These are phyloP conservation scores for Etheostoma perlongum DNA, from an alignment of 2,797 vertebrate species.

Conservation along the genomic window DNA sequence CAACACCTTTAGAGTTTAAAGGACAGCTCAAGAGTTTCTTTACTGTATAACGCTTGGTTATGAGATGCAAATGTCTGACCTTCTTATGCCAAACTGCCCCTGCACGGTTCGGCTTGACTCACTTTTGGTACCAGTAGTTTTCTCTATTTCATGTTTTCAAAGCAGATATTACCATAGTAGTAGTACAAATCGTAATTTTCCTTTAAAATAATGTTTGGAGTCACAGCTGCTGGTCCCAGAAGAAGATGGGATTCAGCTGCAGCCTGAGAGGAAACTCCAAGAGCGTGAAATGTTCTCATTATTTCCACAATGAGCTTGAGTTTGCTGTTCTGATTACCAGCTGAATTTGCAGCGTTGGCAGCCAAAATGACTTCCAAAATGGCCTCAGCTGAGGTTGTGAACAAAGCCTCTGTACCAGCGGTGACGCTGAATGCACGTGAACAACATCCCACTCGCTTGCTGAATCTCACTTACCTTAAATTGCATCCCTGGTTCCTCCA, in stretches of 20 bases:
- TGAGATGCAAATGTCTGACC: background rate
- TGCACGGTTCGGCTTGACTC: no score
- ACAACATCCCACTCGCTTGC: background rate
- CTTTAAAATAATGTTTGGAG: background rate
- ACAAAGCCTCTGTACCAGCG: constrained; percentile 1
- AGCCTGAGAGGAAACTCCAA: constrained; percentile 6
- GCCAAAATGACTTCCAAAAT: constrained; percentile 8
- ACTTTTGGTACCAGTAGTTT: no score
- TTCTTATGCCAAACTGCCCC: background rate
- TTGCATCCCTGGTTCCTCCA: no score
- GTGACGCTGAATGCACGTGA: constrained; percentile 8
- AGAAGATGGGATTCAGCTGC: background rate
- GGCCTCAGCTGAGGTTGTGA: constrained; percentile 5
- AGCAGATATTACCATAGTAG: no score
- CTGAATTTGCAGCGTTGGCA: background rate
- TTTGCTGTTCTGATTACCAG: no score
- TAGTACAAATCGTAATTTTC: background rate
- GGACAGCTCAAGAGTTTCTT: background rate
- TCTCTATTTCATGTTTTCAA: no score
- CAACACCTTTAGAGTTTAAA: background rate
- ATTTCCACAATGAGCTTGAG: background rate
- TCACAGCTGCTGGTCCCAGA: background rate
- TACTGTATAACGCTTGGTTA: no score
- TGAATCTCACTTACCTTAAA: no score
- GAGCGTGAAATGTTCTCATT: background rate